Conservation (phyloP, 2,797 vertebrate species). For the Pteronotus mesoamericanus region DNA sequence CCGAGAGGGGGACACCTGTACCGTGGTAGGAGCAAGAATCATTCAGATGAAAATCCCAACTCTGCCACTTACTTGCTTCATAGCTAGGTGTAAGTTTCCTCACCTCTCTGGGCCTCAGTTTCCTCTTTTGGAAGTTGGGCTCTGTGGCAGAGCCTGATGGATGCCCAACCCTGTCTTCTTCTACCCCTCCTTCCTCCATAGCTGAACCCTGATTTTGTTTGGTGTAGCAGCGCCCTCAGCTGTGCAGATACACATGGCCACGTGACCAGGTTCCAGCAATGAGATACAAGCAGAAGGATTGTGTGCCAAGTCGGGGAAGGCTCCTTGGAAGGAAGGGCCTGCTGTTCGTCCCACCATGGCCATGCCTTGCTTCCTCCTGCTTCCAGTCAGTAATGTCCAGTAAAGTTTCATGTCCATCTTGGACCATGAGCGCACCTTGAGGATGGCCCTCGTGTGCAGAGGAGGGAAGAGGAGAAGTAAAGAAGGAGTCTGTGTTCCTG, state of each 20-base stretch:
- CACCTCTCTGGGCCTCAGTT: neutral
- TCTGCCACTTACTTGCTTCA: neutral
- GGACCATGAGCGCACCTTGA: neutral
- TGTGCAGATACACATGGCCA: neutral
- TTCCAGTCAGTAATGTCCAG: neutral
- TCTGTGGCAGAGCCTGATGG: neutral
- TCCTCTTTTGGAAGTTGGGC: neutral
- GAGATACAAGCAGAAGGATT: neutral
- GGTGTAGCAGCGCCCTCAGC: neutral
- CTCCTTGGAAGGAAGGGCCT: neutral
- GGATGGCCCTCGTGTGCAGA: neutral
- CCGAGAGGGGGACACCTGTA: fast-evolving
- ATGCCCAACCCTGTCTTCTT: neutral
- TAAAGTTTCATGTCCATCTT: neutral
- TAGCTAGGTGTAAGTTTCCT: neutral
- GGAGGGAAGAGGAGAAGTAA: neutral
- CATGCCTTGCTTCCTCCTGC: neutral
- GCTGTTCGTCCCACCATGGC: neutral
- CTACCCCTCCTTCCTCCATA: neutral
- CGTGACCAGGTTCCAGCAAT: neutral
- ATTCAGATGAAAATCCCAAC: neutral
- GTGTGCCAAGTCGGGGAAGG: neutral
- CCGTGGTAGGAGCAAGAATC: neutral
- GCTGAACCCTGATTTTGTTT: neutral
- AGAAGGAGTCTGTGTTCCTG: neutral